phyloP scores from a whole-genome alignment of 1,140 invertebrate genomes.

The Anadara kagoshimensis region DNA sequence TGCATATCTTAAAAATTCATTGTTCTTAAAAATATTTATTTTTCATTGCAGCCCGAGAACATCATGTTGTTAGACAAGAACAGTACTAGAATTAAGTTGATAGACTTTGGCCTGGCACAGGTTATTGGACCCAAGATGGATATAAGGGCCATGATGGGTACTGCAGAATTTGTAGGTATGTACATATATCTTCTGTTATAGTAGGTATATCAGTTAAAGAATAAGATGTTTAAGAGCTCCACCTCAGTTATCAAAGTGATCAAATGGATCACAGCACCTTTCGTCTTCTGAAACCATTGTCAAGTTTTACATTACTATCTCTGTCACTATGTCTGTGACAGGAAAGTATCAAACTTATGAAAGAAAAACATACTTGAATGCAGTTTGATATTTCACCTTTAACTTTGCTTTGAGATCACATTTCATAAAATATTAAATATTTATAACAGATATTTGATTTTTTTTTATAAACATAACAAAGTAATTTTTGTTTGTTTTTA shows the following conservation, averaged over 20 bases:
- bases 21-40: slow-evolving; percentile 17
- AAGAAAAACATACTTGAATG: too few relatives aligned
- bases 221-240: too few relatives aligned
- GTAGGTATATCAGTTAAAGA: too few relatives aligned
- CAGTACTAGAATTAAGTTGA: slow-evolving; percentile 77
- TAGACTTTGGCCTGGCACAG: slow-evolving; percentile 83
- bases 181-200: neutral
- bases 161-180: slow-evolving; percentile 78
- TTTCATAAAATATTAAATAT: too few relatives aligned
- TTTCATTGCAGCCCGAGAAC: slow-evolving; percentile 76
- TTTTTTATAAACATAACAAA: neutral
- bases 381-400: too few relatives aligned
- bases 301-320: too few relatives aligned
- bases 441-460: neutral
- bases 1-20: neutral
- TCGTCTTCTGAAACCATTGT: too few relatives aligned
- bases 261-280: too few relatives aligned
- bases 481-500: slow-evolving; percentile 33
- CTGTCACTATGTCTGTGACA: too few relatives aligned
- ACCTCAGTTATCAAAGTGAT: too few relatives aligned
- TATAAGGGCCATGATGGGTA: slow-evolving; percentile 77
- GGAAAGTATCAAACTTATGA: too few relatives aligned
- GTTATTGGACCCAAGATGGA: slow-evolving; percentile 72
- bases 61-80: slow-evolving; percentile 75
- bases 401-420: too few relatives aligned